Percentiles rank a stretch among this genome's conserved stretches.
Evolutionary conservation across 2,113 vertebrate species (phyloP).

Genomic region (Aegotheles bennettii): DNA sequence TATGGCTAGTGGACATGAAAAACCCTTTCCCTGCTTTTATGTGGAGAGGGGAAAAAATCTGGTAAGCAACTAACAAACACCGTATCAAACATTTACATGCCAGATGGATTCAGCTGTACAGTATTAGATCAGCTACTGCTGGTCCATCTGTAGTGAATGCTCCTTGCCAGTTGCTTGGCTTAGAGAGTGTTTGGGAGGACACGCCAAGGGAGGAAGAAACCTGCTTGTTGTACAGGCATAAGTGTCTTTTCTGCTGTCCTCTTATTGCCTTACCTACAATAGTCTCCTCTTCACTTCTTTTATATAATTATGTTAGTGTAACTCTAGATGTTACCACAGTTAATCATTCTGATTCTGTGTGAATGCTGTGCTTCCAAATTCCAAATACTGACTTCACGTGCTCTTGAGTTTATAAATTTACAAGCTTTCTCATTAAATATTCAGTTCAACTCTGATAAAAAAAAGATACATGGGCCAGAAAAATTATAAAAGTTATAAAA

Average conservation of each 20-base stretch:
- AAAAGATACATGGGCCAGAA: background rate
- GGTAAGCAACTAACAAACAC: background rate
- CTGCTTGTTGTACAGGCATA: background rate
- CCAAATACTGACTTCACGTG: background rate
- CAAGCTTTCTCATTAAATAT: background rate
- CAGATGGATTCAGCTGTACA: background rate
- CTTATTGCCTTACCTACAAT: background rate
- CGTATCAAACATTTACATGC: background rate
- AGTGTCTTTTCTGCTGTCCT: background rate
- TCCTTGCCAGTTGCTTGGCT: slow-evolving; percentile 23
- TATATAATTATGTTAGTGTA: accelerated
- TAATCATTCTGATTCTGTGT: background rate
- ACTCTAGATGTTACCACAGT: background rate
- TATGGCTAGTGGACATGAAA: background rate
- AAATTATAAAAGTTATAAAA: background rate
- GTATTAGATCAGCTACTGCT: background rate
- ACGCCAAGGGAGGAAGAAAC: background rate
- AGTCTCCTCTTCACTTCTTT: background rate
- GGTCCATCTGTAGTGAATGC: background rate
- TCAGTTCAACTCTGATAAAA: background rate
- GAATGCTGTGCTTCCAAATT: background rate
- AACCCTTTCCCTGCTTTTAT: background rate
- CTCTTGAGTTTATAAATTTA: background rate
- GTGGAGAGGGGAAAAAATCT: background rate
- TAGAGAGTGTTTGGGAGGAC: background rate